Evolutionary conservation across 2,113 vertebrate species (phyloP).

Genomic region (Puma concolor): DNA sequence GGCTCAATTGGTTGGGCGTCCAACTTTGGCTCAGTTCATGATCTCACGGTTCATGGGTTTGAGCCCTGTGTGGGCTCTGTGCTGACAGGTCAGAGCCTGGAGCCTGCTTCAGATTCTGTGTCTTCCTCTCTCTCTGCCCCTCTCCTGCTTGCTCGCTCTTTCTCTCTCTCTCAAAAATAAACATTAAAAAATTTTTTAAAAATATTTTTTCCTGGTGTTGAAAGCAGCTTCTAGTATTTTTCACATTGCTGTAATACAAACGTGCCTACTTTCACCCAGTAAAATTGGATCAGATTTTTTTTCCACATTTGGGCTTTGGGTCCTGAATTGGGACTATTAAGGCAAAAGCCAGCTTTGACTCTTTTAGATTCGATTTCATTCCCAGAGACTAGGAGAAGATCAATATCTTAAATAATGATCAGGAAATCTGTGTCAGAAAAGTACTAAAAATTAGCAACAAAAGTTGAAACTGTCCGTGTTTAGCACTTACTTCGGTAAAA

Average conservation of each 20-base stretch:
- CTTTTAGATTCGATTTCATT: neutral
- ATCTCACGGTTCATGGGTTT: too few species aligned
- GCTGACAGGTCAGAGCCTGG: too few species aligned
- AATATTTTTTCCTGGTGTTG: neutral
- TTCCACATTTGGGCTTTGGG: neutral
- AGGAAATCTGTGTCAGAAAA: neutral
- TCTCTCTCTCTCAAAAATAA: too few species aligned
- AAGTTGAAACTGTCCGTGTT: neutral
- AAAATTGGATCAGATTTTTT: neutral
- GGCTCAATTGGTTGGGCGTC: too few species aligned
- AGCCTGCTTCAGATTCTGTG: too few species aligned
- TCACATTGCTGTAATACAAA: neutral
- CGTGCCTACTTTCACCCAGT: neutral
- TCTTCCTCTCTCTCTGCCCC: too few species aligned
- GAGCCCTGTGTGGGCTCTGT: too few species aligned
- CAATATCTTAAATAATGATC: neutral
- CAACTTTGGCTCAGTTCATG: too few species aligned
- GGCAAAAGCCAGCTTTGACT: neutral
- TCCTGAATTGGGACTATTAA: neutral
- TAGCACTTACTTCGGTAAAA: neutral
- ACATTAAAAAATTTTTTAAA: too few species aligned
- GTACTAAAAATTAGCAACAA: neutral
- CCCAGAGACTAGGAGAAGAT: neutral
- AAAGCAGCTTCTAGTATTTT: neutral
- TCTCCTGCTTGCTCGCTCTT: too few species aligned